Percentiles rank a stretch among this genome's conserved stretches.
These are phyloP conservation scores for Lasioglossum calceatum DNA, from an alignment of 2,888 invertebrate genomes.

Conservation along the genomic window DNA sequence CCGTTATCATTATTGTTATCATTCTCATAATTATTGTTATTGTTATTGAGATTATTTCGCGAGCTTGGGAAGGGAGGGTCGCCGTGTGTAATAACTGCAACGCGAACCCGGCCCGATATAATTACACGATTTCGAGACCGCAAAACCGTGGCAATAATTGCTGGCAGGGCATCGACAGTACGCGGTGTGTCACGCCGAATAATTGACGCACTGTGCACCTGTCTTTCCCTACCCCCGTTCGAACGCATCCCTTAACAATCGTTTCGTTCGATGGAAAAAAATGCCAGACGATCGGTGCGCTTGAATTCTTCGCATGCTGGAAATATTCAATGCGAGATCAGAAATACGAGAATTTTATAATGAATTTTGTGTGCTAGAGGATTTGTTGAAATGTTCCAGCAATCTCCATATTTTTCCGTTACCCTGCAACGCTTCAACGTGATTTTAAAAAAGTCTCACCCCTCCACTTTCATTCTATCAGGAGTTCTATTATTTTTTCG, in stretches of 20 bases:
- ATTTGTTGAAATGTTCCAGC: not conserved
- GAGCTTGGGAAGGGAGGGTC: not conserved
- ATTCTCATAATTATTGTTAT: constrained; percentile 54
- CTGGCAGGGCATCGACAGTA: constrained; percentile 11
- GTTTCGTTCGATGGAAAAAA: not conserved
- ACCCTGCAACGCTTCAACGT: not conserved
- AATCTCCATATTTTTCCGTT: not conserved
- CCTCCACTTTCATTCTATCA: too few species aligned
- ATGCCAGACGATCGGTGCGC: not conserved
- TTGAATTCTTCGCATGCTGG: not conserved
- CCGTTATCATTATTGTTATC: constrained; percentile 59
- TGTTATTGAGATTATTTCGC: constrained; percentile 45
- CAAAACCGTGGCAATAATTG: constrained; percentile 42
- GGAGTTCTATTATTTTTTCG: not conserved
- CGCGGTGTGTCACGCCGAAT: constrained; percentile 28
- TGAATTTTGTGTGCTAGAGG: not conserved
- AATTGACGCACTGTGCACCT: constrained; percentile 15
- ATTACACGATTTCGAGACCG: constrained; percentile 36
- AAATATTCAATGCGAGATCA: not conserved
- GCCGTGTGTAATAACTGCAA: constrained; percentile 25
- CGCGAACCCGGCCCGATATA: constrained; percentile 11
- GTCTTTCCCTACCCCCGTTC: not conserved
- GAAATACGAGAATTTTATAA: not conserved
- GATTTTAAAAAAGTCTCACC: not conserved
- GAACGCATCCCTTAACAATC: not conserved